Base-by-base conservation (phyloP, 2,113 vertebrate genomes). In the Pedionomus torquatus region DNA sequence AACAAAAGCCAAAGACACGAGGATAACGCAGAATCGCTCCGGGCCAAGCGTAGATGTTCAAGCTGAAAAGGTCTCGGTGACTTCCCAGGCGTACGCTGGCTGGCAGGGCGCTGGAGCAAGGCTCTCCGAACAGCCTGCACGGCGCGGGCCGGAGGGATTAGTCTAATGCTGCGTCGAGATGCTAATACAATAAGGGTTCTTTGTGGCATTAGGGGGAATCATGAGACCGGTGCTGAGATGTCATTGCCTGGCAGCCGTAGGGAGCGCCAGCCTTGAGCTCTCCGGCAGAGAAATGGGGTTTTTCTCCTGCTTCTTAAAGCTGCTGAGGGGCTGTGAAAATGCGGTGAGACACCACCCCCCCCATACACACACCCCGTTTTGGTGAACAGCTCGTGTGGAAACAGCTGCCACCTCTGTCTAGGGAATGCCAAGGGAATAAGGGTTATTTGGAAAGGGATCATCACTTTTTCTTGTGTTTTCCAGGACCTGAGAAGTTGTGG, bases 171-270 rank as follows among this genome's bases (percentile, higher is more conserved):
- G 58, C 2, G 12, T 63, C 8, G 41, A 87, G 89, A 96, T 96
- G 94, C 75, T 94, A 55, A 96, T 83, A 92, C 80, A 95, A 96
- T 95, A 64, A 90, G 35, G 89, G 92, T 19, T 95, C 95, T 96
- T 95, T 96, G 93, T 95, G 94, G 92, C 79, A 65, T 87, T 81
- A 93, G 87, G 58, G 26, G 66, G 69, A 70, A 65, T 94, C 93
- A 91, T 92, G 94, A 94, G 95, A 84, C 89, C 65, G 13, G 89
- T 80, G 41, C 92, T 93, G 95, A 87, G 79, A 93, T 91, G 95
- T 93, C 96, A 95, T 96, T 87, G 96, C 90, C 86, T 95, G 96
- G 94, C 95, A 91, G 91, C 68, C 17, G 16, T 8, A 28, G 80
- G 80, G 81, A 81, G 63, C 1, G n/a, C 51, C 0, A 3, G 35